Percentiles rank a stretch among this genome's conserved stretches.
These are phyloP conservation scores for Tenthredo mesomela DNA, from an alignment of 2,888 invertebrate species.

Conservation along the genomic window DNA sequence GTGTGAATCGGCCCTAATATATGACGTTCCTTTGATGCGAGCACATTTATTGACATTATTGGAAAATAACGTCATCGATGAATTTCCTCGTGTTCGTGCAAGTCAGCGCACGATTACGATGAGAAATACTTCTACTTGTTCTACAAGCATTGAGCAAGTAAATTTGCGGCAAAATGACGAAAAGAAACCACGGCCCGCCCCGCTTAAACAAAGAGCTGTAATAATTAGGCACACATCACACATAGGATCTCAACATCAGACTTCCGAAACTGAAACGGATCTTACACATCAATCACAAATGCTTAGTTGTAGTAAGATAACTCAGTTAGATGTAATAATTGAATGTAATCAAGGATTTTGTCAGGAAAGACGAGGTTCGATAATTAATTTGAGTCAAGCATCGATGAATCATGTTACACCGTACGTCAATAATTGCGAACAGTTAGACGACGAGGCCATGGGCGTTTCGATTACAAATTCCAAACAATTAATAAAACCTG, in stretches of 20 bases:
- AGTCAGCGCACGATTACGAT: neutral
- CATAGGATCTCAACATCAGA: too few relatives aligned
- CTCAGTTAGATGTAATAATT: neutral
- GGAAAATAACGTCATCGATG: slow-evolving; percentile 25
- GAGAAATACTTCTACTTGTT: neutral
- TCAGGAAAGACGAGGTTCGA: neutral
- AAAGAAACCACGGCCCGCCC: too few relatives aligned
- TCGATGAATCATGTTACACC: neutral
- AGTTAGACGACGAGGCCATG: neutral
- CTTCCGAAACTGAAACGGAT: neutral
- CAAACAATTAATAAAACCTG: neutral
- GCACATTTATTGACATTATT: slow-evolving; percentile 52
- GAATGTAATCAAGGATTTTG: neutral
- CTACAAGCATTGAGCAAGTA: too few relatives aligned
- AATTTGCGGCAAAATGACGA: too few relatives aligned
- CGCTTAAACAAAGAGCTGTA: neutral
- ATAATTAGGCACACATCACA: neutral
- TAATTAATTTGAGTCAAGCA: neutral
- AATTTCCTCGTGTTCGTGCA: slow-evolving; percentile 46
- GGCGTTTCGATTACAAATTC: neutral
- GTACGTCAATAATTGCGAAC: neutral
- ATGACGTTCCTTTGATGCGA: slow-evolving; percentile 49
- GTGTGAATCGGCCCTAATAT: too few relatives aligned
- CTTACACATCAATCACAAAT: neutral
- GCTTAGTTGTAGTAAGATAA: neutral